Evolutionary conservation across 2,113 vertebrate species (phyloP).

Genomic region (Piprites chloris): DNA sequence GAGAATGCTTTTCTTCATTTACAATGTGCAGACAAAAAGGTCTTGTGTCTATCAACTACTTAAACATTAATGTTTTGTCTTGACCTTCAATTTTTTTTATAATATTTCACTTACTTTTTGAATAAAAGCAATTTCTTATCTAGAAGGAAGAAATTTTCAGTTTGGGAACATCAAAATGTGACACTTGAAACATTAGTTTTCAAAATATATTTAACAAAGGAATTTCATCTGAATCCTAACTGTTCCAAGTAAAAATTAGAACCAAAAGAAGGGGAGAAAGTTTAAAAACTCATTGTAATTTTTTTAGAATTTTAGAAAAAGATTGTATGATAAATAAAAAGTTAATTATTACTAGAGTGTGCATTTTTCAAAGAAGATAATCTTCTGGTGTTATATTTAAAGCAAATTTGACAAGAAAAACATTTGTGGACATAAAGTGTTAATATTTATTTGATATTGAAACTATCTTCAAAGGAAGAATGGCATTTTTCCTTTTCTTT

Average conservation of each 20-base stretch:
- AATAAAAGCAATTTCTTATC: not conserved
- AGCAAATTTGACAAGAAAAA: not conserved
- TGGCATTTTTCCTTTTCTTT: not conserved
- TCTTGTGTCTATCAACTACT: not conserved
- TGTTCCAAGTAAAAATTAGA: fast-evolving
- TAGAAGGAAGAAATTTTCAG: not conserved
- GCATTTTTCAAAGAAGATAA: not conserved
- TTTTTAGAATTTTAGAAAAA: not conserved
- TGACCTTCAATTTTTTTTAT: not conserved
- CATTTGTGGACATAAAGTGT: not conserved
- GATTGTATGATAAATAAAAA: fast-evolving
- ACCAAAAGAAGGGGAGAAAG: fast-evolving
- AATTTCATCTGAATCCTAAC: not conserved
- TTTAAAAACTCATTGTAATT: fast-evolving
- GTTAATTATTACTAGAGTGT: fast-evolving
- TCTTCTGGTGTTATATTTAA: not conserved
- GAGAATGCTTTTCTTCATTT: not conserved
- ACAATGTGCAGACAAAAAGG: not conserved
- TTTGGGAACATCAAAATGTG: not conserved
- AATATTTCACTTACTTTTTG: not conserved
- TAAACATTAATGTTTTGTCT: not conserved
- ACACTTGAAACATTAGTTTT: not conserved
- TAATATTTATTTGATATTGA: not conserved
- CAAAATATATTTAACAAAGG: not conserved
- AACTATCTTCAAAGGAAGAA: not conserved